These are phyloP conservation scores for Delia radicum DNA, from an alignment of 1,140 invertebrate genomes.

Conservation along the genomic window DNA sequence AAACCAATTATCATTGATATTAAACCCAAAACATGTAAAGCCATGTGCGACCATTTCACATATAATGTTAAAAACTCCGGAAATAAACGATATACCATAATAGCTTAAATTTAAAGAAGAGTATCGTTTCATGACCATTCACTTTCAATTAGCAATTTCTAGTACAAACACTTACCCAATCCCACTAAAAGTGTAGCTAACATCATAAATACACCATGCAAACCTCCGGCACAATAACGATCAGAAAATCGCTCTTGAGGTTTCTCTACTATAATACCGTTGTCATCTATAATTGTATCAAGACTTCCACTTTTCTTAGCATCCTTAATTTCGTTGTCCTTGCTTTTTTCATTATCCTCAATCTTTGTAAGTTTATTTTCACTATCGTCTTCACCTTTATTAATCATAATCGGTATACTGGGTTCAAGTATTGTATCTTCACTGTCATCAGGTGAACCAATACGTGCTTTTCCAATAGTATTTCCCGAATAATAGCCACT, in stretches of 20 bases:
- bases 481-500: too few species aligned
- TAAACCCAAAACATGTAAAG: neutral
- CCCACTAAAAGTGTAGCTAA: neutral
- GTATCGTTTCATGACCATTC: too few species aligned
- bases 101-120: neutral
- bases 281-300: too few species aligned
- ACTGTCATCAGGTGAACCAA: too few species aligned
- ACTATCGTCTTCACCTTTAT: too few species aligned
- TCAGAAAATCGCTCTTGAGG: neutral
- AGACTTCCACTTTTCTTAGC: too few species aligned
- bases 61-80: neutral
- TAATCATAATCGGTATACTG: too few species aligned
- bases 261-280: neutral
- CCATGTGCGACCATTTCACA: neutral
- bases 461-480: too few species aligned
- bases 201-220: neutral
- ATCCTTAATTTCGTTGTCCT: too few species aligned
- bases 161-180: neutral
- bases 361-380: too few species aligned
- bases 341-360: too few species aligned
- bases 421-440: too few species aligned
- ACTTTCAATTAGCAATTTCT: neutral
- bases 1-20: neutral
- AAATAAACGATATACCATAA: neutral
- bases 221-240: neutral